phyloP scores from a whole-genome alignment of 53 echinoderm and acorn worm species.

The Temnopleurus reevesii region DNA sequence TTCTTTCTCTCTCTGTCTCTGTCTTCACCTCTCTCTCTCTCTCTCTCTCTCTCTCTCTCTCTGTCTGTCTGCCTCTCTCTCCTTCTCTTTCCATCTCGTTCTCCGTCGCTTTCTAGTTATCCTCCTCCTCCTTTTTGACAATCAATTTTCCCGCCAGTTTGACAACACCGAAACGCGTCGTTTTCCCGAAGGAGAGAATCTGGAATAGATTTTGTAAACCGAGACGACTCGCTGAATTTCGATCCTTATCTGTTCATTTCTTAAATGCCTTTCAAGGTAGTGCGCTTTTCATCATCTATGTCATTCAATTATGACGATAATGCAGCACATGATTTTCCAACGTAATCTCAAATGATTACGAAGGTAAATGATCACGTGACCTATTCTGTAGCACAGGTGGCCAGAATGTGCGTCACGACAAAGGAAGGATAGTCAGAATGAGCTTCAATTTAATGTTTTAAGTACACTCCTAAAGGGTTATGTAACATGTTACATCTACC shows the following conservation, averaged over 20 bases:
- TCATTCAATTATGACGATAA: background rate
- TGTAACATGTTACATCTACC: no score
- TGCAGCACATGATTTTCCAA: background rate
- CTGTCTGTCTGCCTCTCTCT: background rate
- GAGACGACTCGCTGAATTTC: conserved; percentile 19
- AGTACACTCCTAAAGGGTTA: no score
- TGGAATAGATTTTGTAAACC: conserved; percentile 7
- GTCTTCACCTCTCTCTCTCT: no score
- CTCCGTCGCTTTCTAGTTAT: background rate
- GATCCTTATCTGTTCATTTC: background rate
- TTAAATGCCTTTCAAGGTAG: background rate
- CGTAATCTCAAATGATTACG: background rate
- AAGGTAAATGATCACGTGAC: background rate
- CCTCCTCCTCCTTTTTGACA: no score
- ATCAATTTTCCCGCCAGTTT: no score
- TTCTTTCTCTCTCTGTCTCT: no score
- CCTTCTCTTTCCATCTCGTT: background rate
- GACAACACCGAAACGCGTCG: background rate
- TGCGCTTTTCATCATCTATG: background rate
- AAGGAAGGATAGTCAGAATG: background rate
- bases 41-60: background rate
- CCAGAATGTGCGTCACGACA: background rate
- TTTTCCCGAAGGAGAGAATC: background rate
- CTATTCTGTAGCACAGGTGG: background rate
- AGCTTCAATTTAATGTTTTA: no score